These are phyloP conservation scores for Nyctibius bracteatus DNA, from an alignment of 2,113 vertebrate genomes.

Conservation along the genomic window DNA sequence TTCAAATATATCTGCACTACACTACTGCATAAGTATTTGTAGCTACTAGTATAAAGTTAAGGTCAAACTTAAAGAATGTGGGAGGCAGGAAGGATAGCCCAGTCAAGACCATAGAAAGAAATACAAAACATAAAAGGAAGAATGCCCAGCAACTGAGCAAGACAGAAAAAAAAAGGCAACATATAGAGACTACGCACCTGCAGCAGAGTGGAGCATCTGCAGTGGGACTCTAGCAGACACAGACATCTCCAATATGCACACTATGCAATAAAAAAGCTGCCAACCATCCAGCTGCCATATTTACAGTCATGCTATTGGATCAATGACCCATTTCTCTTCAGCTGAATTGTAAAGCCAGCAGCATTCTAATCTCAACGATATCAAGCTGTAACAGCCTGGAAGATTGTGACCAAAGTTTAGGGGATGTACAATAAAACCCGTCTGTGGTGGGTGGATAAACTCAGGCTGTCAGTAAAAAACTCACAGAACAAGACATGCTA, in stretches of 20 bases:
- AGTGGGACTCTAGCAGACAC: background rate
- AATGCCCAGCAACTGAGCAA: background rate
- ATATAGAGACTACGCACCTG: background rate
- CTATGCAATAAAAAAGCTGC: background rate
- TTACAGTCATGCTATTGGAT: background rate
- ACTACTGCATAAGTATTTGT: background rate
- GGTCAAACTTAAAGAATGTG: background rate
- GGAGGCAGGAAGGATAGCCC: background rate
- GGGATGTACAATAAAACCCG: background rate
- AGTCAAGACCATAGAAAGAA: background rate
- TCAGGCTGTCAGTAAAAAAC: background rate
- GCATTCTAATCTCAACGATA: background rate
- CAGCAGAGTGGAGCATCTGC: background rate
- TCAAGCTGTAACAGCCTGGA: background rate
- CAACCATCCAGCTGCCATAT: background rate
- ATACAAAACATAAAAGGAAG: background rate
- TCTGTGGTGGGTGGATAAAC: background rate
- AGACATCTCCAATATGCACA: background rate
- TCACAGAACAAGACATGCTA: background rate
- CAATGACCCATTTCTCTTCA: background rate
- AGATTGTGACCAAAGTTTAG: background rate
- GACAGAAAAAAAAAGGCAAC: background rate
- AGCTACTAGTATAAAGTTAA: background rate
- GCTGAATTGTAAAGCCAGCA: background rate
- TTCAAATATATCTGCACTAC: background rate